Evolutionary conservation across 2,113 vertebrate species (phyloP).

Genomic region (Lampris incognitus): DNA sequence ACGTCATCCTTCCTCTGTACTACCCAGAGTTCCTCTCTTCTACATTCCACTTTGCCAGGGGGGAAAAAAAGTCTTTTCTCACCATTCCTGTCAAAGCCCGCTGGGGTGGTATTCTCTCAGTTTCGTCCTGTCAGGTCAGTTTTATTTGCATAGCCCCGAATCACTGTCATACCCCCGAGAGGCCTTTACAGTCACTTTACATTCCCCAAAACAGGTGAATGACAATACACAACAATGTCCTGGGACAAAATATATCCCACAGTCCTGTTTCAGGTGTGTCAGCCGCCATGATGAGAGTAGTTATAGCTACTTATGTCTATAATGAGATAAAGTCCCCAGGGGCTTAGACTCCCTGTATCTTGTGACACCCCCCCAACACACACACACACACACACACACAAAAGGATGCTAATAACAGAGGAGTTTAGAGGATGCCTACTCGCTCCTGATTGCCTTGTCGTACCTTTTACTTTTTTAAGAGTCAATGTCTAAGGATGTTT

Average conservation of each 20-base stretch:
- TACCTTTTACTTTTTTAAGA: neutral
- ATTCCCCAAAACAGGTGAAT: no score
- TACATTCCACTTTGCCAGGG: constrained; percentile 13
- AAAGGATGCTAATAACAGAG: neutral
- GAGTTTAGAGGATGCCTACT: neutral
- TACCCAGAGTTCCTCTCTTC: neutral
- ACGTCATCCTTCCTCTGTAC: neutral
- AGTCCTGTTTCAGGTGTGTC: neutral
- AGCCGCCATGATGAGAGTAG: constrained; percentile 1
- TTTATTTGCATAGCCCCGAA: no score
- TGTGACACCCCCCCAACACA: no score
- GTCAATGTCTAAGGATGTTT: neutral
- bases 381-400: no score
- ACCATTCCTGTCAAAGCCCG: neutral
- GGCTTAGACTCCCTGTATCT: no score
- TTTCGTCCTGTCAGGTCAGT: neutral
- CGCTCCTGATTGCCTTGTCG: neutral
- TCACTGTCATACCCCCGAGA: no score
- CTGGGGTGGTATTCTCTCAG: neutral
- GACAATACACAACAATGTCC: no score
- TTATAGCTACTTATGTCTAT: neutral
- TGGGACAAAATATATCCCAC: neutral
- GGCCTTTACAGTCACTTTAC: no score
- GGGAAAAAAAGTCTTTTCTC: constrained; percentile 9
- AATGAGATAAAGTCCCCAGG: no score